Percentiles rank a stretch among this genome's conserved stretches.
Conservation (phyloP, 2,797 vertebrate species). For the Tinamus major region DNA sequence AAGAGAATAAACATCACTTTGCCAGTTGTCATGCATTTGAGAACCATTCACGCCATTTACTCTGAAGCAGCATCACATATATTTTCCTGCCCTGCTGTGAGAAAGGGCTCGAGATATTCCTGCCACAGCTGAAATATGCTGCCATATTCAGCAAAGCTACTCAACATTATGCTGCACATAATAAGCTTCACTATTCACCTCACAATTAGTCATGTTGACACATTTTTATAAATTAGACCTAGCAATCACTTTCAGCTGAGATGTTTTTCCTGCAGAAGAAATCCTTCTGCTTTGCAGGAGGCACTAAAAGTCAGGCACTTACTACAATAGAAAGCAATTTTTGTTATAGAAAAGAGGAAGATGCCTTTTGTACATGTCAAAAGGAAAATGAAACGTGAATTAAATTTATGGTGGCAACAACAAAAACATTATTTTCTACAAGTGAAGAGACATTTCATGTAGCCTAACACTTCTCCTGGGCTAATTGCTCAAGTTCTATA, state of each 20-base stretch:
- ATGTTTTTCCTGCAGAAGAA: slow-evolving; percentile 50
- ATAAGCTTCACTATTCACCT: slow-evolving; percentile 54
- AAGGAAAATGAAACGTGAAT: slow-evolving; percentile 51
- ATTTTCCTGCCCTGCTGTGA: slow-evolving; percentile 50
- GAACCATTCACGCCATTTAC: slow-evolving; percentile 32
- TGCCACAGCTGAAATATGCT: slow-evolving; percentile 37
- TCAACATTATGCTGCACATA: slow-evolving; percentile 36
- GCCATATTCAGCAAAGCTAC: neutral
- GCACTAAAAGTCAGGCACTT: neutral
- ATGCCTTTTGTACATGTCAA: slow-evolving; percentile 14
- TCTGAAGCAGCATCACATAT: slow-evolving; percentile 37
- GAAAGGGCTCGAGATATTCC: slow-evolving; percentile 31
- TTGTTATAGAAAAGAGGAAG: neutral
- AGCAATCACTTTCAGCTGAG: slow-evolving; percentile 48
- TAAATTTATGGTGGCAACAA: slow-evolving; percentile 48
- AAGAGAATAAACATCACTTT: slow-evolving; percentile 38
- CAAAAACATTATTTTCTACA: slow-evolving; percentile 16
- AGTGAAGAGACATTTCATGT: slow-evolving; percentile 1
- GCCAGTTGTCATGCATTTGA: neutral
- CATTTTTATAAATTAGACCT: slow-evolving; percentile 57
- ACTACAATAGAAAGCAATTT: neutral
- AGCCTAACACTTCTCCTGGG: neutral
- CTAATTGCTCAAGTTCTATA: slow-evolving; percentile 51
- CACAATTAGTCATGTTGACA: slow-evolving; percentile 71
- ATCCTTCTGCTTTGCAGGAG: slow-evolving; percentile 27